phyloP scores from a whole-genome alignment of 2,888 invertebrate genomes.

The Ctena decussata region DNA sequence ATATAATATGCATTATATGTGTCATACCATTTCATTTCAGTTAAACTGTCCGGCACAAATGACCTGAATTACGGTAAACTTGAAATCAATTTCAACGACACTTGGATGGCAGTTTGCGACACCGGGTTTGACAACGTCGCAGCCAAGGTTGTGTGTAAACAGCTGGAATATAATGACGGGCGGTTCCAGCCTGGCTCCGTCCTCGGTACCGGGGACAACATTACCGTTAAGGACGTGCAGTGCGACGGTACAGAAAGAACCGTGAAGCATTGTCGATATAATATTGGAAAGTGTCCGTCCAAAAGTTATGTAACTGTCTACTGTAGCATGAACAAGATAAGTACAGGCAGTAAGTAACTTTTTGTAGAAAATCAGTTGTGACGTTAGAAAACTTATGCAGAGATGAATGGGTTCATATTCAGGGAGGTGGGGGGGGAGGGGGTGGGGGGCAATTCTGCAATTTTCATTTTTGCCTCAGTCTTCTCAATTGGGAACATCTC shows the following conservation, averaged over 20 bases:
- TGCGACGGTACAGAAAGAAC: constrained; percentile 71
- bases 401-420: too few relatives aligned
- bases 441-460: too few relatives aligned
- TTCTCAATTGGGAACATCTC: too few relatives aligned
- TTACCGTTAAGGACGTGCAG: constrained; percentile 65
- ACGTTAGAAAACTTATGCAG: too few relatives aligned
- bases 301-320: constrained; percentile 70
- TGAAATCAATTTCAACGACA: constrained; percentile 71
- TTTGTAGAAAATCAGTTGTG: too few relatives aligned
- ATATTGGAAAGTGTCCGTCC: constrained; percentile 55
- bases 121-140: constrained; percentile 66
- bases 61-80: constrained; percentile 74
- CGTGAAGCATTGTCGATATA: constrained; percentile 65
- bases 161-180: constrained; percentile 73
- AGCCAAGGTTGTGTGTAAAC: constrained; percentile 73
- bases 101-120: constrained; percentile 77
- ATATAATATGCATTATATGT: too few relatives aligned
- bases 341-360: constrained; percentile 53
- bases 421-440: too few relatives aligned
- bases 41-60: constrained; percentile 67
- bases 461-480: too few relatives aligned
- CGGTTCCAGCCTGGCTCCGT: constrained; percentile 68
- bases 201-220: constrained; percentile 63
- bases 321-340: constrained; percentile 62
- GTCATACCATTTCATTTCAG: too few relatives aligned